These are phyloP conservation scores for Thaleichthys pacificus DNA, from an alignment of 2,797 vertebrate species.

Conservation along the genomic window DNA sequence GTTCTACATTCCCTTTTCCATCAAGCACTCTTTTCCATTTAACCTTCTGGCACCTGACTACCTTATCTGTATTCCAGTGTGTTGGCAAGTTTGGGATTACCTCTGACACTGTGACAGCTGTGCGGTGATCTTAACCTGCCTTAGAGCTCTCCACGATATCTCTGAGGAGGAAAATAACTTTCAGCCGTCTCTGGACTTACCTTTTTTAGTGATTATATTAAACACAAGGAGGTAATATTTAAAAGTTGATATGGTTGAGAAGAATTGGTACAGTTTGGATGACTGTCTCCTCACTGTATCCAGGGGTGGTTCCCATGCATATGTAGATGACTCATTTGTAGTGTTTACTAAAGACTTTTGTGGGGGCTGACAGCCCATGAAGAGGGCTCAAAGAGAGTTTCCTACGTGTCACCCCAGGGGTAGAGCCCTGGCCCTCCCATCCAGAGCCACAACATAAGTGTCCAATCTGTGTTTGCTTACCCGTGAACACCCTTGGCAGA, in stretches of 20 bases:
- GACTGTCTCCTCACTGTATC: constrained; percentile 64
- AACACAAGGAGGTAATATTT: constrained; percentile 47
- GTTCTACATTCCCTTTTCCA: constrained; percentile 71
- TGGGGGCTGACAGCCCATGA: constrained; percentile 60
- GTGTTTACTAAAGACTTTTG: constrained; percentile 68
- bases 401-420: constrained; percentile 69
- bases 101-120: constrained; percentile 59
- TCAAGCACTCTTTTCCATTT: constrained; percentile 50
- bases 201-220: no score
- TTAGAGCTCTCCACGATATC: constrained; percentile 42
- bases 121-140: constrained; percentile 53
- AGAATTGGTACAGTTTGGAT: no score
- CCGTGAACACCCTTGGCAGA: constrained; percentile 65
- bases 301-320: constrained; percentile 69
- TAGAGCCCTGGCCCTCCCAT: constrained; percentile 55
- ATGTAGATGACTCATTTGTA: constrained; percentile 73
- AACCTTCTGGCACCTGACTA: constrained; percentile 54
- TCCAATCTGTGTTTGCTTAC: constrained; percentile 81
- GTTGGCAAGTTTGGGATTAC: constrained; percentile 76
- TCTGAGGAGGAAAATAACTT: constrained; percentile 31
- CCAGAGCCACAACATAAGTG: constrained; percentile 66
- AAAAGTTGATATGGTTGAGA: constrained; percentile 36
- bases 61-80: constrained; percentile 77
- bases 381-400: constrained; percentile 64
- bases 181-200: constrained; percentile 11